A percentile compares a stretch with the other conserved stretches of the same genome.
These are phyloP conservation scores for Monomorium pharaonis DNA, from an alignment of 1,140 invertebrate genomes.

Conservation along the genomic window DNA sequence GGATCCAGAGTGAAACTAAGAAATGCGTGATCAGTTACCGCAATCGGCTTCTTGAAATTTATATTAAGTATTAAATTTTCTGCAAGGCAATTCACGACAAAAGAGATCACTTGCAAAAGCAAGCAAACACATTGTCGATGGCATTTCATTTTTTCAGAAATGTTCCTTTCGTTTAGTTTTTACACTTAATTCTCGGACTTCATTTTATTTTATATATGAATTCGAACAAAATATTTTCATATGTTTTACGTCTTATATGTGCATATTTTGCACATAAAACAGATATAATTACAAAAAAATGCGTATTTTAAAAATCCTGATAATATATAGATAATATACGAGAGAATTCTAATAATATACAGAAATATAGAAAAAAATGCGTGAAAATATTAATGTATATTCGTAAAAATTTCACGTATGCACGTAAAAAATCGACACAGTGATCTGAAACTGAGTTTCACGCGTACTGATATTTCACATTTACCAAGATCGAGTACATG, in stretches of 20 bases:
- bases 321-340: background rate
- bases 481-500: background rate
- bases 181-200: background rate
- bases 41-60: conserved; percentile 82
- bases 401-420: background rate
- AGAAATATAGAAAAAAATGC: background rate
- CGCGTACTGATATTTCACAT: background rate
- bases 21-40: conserved; percentile 86
- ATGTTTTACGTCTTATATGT: background rate
- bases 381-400: background rate
- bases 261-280: background rate
- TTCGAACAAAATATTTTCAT: background rate
- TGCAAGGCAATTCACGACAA: background rate
- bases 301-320: background rate
- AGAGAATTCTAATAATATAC: too few species aligned
- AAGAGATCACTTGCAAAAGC: background rate
- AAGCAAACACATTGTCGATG: background rate
- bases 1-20: conserved; percentile 89
- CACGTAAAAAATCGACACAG: background rate
- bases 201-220: background rate
- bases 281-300: background rate
- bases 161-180: background rate
- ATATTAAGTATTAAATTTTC: conserved; percentile 77
- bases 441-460: background rate
- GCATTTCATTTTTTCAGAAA: conserved; percentile 36